A percentile compares a stretch with the other conserved stretches of the same genome.
phyloP scores from a whole-genome alignment of 2,797 vertebrate genomes.

The Phaenicophaeus curvirostris region DNA sequence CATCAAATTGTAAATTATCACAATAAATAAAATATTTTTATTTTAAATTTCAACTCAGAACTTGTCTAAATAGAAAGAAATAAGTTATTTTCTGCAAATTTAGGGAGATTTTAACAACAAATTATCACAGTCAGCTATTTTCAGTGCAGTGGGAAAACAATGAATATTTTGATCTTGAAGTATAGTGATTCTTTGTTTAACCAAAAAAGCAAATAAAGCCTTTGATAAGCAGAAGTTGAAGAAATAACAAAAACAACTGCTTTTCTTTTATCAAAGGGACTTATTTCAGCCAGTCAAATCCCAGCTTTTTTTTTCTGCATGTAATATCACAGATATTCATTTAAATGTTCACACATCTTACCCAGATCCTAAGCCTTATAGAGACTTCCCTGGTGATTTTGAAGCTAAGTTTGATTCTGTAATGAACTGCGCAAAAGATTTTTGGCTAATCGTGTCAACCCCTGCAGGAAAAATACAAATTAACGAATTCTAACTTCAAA shows the following conservation, averaged over 20 bases:
- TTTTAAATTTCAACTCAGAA: background rate
- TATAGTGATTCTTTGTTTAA: background rate
- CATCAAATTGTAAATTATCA: background rate
- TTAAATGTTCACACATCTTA: background rate
- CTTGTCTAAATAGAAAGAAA: background rate
- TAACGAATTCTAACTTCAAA: slow-evolving; percentile 15
- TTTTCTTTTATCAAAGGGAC: background rate
- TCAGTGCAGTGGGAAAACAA: background rate
- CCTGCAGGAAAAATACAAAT: slow-evolving; percentile 21
- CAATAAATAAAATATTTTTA: background rate
- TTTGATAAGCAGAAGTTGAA: background rate
- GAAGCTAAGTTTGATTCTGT: background rate
- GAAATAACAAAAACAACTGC: background rate
- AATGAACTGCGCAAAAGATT: background rate
- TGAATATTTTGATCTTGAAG: background rate
- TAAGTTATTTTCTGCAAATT: background rate
- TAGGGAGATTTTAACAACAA: background rate
- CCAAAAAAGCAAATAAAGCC: background rate
- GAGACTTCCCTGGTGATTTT: slow-evolving; percentile 17
- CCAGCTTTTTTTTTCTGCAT: background rate
- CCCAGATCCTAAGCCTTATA: background rate
- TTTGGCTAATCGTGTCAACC: background rate
- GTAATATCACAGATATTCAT: background rate
- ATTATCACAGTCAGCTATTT: background rate
- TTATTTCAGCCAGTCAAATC: background rate